These are phyloP conservation scores for Enteromius thamalakanensis DNA, from an alignment of 2,797 vertebrate genomes.

Conservation along the genomic window DNA sequence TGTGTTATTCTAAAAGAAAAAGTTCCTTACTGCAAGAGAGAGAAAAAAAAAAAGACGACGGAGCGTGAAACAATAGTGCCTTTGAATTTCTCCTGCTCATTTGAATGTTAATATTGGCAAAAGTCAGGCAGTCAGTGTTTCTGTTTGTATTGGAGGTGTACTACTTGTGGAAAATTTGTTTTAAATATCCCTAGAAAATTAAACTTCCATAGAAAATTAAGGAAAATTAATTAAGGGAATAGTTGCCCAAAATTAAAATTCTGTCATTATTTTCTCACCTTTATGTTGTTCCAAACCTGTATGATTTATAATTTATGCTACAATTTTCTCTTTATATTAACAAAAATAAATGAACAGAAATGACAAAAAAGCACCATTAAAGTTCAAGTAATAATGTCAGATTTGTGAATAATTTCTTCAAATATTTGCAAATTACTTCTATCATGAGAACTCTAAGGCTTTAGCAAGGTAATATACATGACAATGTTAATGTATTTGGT, in stretches of 20 bases:
- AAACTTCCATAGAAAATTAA: constrained; percentile 58
- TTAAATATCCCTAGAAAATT: constrained; percentile 60
- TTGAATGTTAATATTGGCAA: constrained; percentile 79
- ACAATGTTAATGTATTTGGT: not conserved
- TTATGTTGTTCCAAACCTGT: not conserved
- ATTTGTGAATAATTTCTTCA: not conserved
- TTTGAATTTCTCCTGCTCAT: constrained; percentile 74
- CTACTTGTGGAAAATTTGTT: constrained; percentile 66
- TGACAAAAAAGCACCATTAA: not conserved
- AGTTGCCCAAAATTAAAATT: not conserved
- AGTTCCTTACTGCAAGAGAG: constrained; percentile 63
- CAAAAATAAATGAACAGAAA: not conserved
- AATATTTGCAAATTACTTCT: not conserved
- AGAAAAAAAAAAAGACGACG: constrained; percentile 54
- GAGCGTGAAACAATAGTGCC: constrained; percentile 71
- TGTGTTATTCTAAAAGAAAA: constrained; percentile 74
- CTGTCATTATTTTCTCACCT: not conserved
- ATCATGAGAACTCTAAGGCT: not conserved
- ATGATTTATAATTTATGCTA: not conserved
- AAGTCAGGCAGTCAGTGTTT: constrained; percentile 65
- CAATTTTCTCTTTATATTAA: not conserved
- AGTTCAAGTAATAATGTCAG: not conserved
- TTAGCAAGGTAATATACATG: not conserved
- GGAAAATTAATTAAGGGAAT: constrained; percentile 42
- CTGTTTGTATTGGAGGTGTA: constrained; percentile 64